Base-by-base conservation (phyloP, 2,888 invertebrate genomes). In the Platycheirus rosarum region DNA sequence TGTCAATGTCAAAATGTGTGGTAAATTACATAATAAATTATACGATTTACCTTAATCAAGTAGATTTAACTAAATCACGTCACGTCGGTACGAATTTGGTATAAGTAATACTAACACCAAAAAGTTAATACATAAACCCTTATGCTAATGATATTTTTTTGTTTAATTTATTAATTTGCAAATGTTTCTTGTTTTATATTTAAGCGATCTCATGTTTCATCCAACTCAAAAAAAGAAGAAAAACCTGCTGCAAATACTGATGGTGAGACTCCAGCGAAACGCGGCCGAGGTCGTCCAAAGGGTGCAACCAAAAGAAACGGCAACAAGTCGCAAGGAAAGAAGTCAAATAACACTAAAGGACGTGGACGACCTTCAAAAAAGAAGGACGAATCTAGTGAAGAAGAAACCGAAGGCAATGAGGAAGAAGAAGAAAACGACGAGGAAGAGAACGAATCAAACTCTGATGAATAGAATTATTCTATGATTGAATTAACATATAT, bases 281-380 rank as follows among this genome's bases (percentile, higher is more conserved):
- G 92, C 87, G 92, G 92, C 18, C 89, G 92, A 87, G 92, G 92
- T 85, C 90, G 92, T 85, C 92, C 92, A 20, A 92, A 92, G 86
- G 92, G 92, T 37, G 90, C 92, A 20, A 92, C 92, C 88, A 92
- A 92, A 88, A 92, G 91, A 88, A 85, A 89, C 89, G 70, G 89
- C 90, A 85, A 85, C 9, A 86, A 82, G 23, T 44, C 69, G 5
- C 85, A 73, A 66, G 44, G 77, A 9, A 85, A 85, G 20, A 86
- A 85, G 53, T 66, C 80, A 44, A 84, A 63, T 29, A 74, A 29
- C 18, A 55, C 37, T 26, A 85, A 85, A 60, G 84, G 84, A 49
- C 85, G 86, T 35, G 86, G 86, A 7, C 79, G 85, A 44, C 84
- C 85, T 16, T 71, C 85, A 7, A 85, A 85, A 51, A 86, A 86